Evolutionary conservation across 35 echinoderm and acorn worm species (phyloP).

Genomic region (Eucidaris tribuloides): DNA sequence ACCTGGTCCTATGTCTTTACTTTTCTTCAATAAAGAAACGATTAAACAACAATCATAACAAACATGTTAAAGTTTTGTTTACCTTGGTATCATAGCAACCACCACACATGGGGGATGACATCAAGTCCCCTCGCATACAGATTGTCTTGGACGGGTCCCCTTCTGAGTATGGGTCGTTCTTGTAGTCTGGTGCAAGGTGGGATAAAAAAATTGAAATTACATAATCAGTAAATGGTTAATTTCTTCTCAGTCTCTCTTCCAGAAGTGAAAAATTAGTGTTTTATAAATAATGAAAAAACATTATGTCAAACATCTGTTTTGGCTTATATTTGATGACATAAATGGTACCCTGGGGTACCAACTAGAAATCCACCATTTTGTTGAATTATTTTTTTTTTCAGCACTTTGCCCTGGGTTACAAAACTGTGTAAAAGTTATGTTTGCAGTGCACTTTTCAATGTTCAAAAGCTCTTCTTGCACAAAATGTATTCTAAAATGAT

Average conservation of each 20-base stretch:
- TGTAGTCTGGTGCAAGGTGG: slow-evolving; percentile 57
- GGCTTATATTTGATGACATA: background rate
- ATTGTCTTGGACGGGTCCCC: slow-evolving; percentile 61
- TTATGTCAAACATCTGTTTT: background rate
- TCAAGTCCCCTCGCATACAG: slow-evolving; percentile 80
- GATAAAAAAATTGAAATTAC: background rate
- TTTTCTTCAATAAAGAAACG: background rate
- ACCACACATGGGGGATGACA: background rate
- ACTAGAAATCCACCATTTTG: too few species aligned
- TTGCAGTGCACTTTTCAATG: too few species aligned
- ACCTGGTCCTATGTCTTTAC: background rate
- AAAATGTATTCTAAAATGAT: too few species aligned
- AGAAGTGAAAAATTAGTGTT: background rate
- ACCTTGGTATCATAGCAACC: slow-evolving; percentile 99
- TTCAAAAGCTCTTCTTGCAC: too few species aligned
- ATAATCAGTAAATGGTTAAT: background rate
- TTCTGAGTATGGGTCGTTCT: slow-evolving; percentile 83
- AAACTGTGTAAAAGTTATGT: too few species aligned
- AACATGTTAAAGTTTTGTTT: background rate
- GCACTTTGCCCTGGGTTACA: too few species aligned
- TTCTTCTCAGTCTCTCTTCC: background rate
- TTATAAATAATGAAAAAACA: background rate
- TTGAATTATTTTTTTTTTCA: too few species aligned
- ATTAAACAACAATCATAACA: background rate
- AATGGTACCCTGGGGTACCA: too few species aligned